Conservation (phyloP, 2,888 invertebrate species). For the Petrolisthes manimaculis region DNA sequence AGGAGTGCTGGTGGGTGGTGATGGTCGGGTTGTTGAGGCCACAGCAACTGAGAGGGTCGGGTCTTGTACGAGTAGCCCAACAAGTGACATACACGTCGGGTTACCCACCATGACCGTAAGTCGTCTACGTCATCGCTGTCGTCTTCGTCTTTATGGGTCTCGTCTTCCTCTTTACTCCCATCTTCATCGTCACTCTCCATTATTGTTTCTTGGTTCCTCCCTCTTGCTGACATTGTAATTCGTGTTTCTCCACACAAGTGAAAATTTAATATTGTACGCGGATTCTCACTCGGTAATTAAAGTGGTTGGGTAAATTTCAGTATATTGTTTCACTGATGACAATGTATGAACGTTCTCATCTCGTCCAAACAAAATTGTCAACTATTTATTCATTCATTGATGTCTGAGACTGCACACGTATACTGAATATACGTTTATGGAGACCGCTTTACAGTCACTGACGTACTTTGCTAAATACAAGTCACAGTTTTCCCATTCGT, state of each 20-base stretch:
- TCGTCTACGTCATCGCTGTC: constrained; percentile 32
- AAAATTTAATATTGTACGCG: no score
- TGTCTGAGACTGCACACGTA: no score
- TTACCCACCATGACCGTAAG: constrained; percentile 30
- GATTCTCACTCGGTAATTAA: no score
- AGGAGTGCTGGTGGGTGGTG: constrained; percentile 29
- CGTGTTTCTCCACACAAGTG: background rate
- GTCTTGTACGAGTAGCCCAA: constrained; percentile 23
- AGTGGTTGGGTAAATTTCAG: no score
- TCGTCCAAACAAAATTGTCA: no score
- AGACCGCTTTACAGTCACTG: background rate
- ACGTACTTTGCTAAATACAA: background rate
- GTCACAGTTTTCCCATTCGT: background rate
- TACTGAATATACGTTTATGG: background rate
- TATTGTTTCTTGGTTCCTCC: background rate
- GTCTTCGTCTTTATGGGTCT: background rate
- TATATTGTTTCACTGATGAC: no score
- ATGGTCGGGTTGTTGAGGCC: constrained; percentile 37
- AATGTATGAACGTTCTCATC: no score
- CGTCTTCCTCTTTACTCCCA: constrained; percentile 9
- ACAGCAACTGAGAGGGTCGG: constrained; percentile 15
- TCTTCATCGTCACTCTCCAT: background rate
- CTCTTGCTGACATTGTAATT: background rate
- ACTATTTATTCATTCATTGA: no score
- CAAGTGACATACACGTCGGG: constrained; percentile 30